These are phyloP conservation scores for Setipinna tenuifilis DNA, from an alignment of 2,797 vertebrate species.

Conservation along the genomic window DNA sequence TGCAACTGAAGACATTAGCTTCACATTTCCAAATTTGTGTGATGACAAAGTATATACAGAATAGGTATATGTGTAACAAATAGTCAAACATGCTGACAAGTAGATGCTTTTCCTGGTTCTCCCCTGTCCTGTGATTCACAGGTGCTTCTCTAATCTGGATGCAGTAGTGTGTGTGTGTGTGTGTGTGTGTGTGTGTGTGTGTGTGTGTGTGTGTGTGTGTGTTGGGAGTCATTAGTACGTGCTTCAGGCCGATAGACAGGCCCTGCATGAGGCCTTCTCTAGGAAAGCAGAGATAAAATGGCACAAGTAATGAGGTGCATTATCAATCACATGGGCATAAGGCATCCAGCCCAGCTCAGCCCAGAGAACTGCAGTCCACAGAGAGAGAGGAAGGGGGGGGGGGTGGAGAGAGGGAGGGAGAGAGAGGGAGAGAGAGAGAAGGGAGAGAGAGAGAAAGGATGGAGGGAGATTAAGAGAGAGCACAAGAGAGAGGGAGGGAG, in stretches of 20 bases:
- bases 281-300: conserved; percentile 67
- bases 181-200: conserved; percentile 25
- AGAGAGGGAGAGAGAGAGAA: conserved; percentile 37
- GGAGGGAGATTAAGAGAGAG: neutral
- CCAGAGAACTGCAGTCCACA: conserved; percentile 15
- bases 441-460: neutral
- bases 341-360: conserved; percentile 48
- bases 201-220: neutral
- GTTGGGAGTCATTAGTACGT: conserved; percentile 56
- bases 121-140: neutral
- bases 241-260: conserved; percentile 60
- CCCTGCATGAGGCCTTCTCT: conserved; percentile 62
- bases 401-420: conserved; percentile 44
- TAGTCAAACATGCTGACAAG: neutral
- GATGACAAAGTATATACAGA: no score
- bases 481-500: no score
- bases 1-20: no score
- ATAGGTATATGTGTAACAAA: neutral
- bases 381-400: conserved; percentile 27
- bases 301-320: conserved; percentile 69
- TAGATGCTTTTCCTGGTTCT: neutral
- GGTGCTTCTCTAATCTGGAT: neutral
- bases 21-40: neutral
- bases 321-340: conserved; percentile 66
- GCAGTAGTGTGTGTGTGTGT: conserved; percentile 10